Percentiles rank a stretch among this genome's conserved stretches.
Evolutionary conservation across 2,113 vertebrate species (phyloP).

Genomic region (Pseudolaguvia tuberculata): DNA sequence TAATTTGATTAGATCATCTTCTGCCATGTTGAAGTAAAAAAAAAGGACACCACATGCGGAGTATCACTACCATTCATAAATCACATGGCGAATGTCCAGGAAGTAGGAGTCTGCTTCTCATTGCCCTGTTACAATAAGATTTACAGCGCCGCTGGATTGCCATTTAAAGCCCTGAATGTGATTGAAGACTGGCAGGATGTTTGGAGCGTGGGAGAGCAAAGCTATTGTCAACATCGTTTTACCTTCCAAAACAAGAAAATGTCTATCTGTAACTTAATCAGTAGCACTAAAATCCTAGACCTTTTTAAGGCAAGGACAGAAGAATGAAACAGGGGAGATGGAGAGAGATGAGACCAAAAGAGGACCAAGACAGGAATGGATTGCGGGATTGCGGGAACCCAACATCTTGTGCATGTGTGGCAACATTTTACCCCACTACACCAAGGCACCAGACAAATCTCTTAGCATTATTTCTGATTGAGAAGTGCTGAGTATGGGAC

Average conservation of each 20-base stretch:
- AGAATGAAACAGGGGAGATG: too few relatives aligned
- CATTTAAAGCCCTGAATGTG: slow-evolving; percentile 14
- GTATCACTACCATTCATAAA: slow-evolving; percentile 16
- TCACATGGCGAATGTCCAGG: slow-evolving; percentile 2
- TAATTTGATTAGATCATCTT: slow-evolving; percentile 9
- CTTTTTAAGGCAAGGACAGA: too few relatives aligned
- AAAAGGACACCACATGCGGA: neutral
- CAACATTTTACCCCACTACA: too few relatives aligned
- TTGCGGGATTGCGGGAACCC: too few relatives aligned
- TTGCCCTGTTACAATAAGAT: slow-evolving; percentile 22
- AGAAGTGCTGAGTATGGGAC: too few relatives aligned
- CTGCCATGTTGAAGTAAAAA: slow-evolving; percentile 3
- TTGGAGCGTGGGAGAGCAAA: slow-evolving; percentile 5
- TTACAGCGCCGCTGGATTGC: slow-evolving; percentile 5
- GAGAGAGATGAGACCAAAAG: too few relatives aligned
- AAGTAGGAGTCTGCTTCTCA: slow-evolving; percentile 5
- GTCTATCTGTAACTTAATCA: neutral
- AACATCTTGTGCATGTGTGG: too few relatives aligned
- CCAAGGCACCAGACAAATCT: too few relatives aligned
- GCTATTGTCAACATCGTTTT: slow-evolving; percentile 8
- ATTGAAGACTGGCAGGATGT: slow-evolving; percentile 7
- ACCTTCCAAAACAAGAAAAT: slow-evolving; percentile 5
- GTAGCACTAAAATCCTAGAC: neutral
- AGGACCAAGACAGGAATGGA: too few relatives aligned
- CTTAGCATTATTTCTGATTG: too few relatives aligned